A percentile compares a stretch with the other conserved stretches of the same genome.
Conservation (phyloP, 2,113 vertebrate genomes). For the human region DNA sequence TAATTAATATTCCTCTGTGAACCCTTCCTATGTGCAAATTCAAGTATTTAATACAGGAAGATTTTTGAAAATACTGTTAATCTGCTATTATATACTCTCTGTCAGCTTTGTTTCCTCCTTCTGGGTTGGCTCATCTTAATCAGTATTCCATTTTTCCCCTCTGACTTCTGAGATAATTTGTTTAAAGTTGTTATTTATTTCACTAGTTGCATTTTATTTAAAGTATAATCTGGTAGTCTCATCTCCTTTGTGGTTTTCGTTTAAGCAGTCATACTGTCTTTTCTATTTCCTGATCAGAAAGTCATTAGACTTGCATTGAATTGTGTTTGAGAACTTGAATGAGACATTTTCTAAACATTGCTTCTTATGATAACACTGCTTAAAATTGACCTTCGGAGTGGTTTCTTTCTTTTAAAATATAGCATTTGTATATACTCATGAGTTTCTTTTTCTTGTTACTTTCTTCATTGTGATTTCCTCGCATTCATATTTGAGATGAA, state of each 20-base stretch:
- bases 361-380: neutral
- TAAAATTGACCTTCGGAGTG: neutral
- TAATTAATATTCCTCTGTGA: conserved; percentile 1
- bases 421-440: neutral
- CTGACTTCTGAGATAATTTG: conserved; percentile 3
- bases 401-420: neutral
- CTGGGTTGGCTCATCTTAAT: neutral
- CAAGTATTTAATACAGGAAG: neutral
- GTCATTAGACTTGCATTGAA: neutral
- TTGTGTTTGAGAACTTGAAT: neutral
- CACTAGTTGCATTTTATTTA: neutral
- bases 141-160: neutral
- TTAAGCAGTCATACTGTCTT: neutral
- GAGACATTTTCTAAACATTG: neutral
- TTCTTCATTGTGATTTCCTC: neutral
- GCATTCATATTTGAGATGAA: neutral
- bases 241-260: conserved; percentile 16
- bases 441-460: neutral
- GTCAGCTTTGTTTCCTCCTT: neutral
- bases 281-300: neutral
- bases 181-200: neutral
- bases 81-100: neutral
- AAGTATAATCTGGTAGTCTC: neutral
- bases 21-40: neutral
- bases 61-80: neutral